Percentiles rank a stretch among this genome's conserved stretches.
Conservation (phyloP, 1,140 invertebrate genomes). For the Marisa cornuarietis region DNA sequence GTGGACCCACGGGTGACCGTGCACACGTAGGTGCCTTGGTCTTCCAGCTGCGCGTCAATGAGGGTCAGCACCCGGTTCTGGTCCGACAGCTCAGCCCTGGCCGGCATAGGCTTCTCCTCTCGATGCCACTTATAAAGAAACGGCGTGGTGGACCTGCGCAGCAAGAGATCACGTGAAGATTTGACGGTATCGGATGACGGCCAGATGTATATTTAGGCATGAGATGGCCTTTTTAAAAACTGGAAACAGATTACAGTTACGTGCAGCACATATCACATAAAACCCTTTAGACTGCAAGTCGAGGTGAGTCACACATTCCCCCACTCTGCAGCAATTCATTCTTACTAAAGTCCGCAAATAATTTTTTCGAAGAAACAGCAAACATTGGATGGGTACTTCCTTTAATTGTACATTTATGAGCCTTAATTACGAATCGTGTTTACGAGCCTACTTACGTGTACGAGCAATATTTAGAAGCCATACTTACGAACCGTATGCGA, state of each 20-base stretch:
- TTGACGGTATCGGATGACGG: no score
- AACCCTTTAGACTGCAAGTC: no score
- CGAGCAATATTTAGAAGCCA: neutral
- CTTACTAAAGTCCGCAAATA: no score
- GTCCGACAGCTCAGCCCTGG: slow-evolving; percentile 76
- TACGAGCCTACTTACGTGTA: neutral
- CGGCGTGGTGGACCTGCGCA: slow-evolving; percentile 36
- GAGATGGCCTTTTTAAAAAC: neutral
- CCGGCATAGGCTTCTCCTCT: slow-evolving; percentile 74
- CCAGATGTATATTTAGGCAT: no score
- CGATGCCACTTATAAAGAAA: slow-evolving; percentile 52
- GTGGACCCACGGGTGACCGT: slow-evolving; percentile 76
- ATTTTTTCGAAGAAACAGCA: neutral
- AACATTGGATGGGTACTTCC: neutral
- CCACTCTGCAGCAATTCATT: no score
- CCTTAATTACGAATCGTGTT: no score
- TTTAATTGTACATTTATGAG: neutral
- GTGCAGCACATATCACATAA: no score
- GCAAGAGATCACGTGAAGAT: neutral
- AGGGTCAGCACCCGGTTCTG: slow-evolving; percentile 89
- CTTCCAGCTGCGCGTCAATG: slow-evolving; percentile 85
- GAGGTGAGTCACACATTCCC: no score
- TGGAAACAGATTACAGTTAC: no score
- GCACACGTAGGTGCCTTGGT: slow-evolving; percentile 76
- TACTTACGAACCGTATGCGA: slow-evolving; percentile 92